Percentiles rank a stretch among this genome's conserved stretches.
phyloP scores from a whole-genome alignment of 2,797 vertebrate genomes.

The Orestias chungarensis region DNA sequence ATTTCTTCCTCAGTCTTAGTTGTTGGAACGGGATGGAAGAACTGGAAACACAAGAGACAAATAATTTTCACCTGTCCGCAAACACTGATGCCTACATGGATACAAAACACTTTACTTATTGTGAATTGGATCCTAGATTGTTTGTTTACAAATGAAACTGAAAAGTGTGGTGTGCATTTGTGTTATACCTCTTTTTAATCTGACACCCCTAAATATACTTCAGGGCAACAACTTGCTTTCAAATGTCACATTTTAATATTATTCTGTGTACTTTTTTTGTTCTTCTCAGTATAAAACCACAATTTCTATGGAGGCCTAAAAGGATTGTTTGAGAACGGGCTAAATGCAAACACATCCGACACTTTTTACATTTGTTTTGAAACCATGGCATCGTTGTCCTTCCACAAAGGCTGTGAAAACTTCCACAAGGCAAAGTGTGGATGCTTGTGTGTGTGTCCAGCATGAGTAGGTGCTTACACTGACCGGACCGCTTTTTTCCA shows the following conservation, averaged over 20 bases:
- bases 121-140: background rate
- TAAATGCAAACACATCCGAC: no score
- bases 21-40: background rate
- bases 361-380: no score
- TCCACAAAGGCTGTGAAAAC: background rate
- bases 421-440: background rate
- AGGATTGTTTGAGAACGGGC: no score
- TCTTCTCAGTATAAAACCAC: no score
- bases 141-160: background rate
- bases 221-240: background rate
- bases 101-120: background rate
- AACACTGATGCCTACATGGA: background rate
- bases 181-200: no score
- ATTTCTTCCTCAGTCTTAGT: slow-evolving; percentile 56
- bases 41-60: slow-evolving; percentile 41
- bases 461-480: slow-evolving; percentile 34
- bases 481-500: slow-evolving; percentile 48
- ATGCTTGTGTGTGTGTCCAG: background rate
- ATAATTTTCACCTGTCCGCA: background rate
- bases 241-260: no score
- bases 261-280: no score
- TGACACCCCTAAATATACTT: background rate
- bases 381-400: no score
- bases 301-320: no score
- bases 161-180: background rate